A percentile compares a stretch with the other conserved stretches of the same genome.
Evolutionary conservation across 1,140 invertebrate species (phyloP).

Genomic region (Paralvinella palmiformis): DNA sequence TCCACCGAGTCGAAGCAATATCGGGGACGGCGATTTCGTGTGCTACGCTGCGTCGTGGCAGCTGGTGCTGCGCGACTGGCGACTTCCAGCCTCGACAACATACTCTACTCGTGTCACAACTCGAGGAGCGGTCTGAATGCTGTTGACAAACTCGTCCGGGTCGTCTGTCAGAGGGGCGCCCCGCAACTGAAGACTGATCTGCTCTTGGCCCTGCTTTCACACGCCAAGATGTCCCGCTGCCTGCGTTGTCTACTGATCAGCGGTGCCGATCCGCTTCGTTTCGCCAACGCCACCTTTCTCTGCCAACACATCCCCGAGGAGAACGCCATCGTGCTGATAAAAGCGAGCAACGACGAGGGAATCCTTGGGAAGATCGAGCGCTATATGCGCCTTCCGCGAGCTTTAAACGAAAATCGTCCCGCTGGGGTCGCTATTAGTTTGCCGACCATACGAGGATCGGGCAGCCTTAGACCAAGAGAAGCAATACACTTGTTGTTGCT

Average conservation of each 20-base stretch:
- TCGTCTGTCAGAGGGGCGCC: background rate
- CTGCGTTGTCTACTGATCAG: background rate
- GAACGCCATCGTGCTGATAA: background rate
- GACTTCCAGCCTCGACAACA: background rate
- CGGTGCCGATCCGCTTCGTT: background rate
- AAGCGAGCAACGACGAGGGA: background rate
- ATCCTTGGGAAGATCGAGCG: background rate
- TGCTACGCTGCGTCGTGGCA: background rate
- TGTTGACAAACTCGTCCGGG: background rate
- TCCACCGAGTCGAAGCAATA: background rate
- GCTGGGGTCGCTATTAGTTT: background rate
- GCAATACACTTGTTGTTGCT: background rate
- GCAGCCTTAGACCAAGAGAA: background rate
- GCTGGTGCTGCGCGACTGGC: constrained; percentile 4
- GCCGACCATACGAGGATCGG: background rate
- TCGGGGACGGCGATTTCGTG: background rate
- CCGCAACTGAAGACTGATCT: background rate
- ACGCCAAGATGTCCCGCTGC: background rate
- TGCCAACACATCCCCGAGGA: background rate
- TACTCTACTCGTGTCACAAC: background rate
- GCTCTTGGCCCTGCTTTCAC: background rate
- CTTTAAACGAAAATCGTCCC: too few species aligned
- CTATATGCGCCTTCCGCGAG: too few species aligned
- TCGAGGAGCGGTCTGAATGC: background rate
- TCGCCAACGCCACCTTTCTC: background rate